Base-by-base conservation (phyloP, 2,888 invertebrate species). In the Piscicola geometra region DNA sequence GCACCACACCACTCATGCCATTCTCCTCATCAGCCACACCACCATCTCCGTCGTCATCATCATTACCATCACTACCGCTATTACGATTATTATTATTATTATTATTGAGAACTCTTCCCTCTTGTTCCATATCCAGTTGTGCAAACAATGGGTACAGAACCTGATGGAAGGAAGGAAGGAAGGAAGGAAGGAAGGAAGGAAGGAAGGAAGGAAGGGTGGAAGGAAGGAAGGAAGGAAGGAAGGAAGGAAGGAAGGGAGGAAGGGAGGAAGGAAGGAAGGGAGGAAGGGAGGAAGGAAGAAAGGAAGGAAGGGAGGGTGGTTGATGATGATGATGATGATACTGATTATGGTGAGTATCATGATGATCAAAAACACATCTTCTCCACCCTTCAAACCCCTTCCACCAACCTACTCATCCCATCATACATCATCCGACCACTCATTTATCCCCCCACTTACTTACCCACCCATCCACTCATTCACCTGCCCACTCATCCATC, bases 91-190 rank as follows among this genome's bases (percentile, higher is more conserved):
- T n/a, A n/a, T n/a, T n/a, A n/a, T 9, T 9, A 47, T 15, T 47
- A 9, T 47, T 47, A 47, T 21, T 47, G 12, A 47, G 21, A 9
- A 35, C 50, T 21, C 21, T 47, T 47, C 21, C 50, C 21, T 81
- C 79, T 28, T 84, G 83, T 75, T 93, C 92, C 88, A 94, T 89
- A 87, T 99, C 98, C 84, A 99, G 89, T 87, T 99, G 98, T 36
- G 95, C 93, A 88, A 99, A 98, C 82, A 99, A 88, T 79, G 99
- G 98, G 87, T 98, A 96, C 80, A 99, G 88, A 83, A 98, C 95
- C 85, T 86, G 81, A 15, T 81, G 80, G 9, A n/a, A n/a, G n/a
- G n/a, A n/a, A n/a, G n/a, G n/a, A n/a, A n/a, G n/a, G n/a, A n/a
- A n/a, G n/a, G n/a, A n/a, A n/a, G n/a, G n/a, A n/a, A n/a, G n/a